Percentiles rank a stretch among this genome's conserved stretches.
Evolutionary conservation across 2,113 vertebrate genomes (phyloP).

Genomic region (Lathamus discolor): DNA sequence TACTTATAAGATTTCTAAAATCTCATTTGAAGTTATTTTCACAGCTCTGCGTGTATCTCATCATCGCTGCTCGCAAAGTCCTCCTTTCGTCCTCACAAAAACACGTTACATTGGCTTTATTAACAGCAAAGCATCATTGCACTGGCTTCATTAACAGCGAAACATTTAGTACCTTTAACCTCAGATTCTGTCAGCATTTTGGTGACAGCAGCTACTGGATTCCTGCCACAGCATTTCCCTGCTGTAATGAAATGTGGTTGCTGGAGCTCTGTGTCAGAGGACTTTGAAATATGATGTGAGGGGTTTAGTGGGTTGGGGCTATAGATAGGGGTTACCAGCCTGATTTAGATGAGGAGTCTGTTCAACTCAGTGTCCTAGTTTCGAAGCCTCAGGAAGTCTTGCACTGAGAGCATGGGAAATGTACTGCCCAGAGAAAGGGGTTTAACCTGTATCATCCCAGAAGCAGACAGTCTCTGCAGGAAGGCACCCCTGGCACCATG

Average conservation of each 20-base stretch:
- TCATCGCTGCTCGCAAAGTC: not conserved
- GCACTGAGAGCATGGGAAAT: not conserved
- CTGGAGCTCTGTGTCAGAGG: not conserved
- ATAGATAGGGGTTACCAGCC: not conserved
- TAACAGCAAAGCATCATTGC: not conserved
- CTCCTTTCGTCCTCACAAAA: not conserved
- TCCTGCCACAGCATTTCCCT: not conserved
- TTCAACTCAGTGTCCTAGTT: not conserved
- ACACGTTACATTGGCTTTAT: rapidly evolving
- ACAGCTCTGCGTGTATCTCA: not conserved
- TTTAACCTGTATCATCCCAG: rapidly evolving
- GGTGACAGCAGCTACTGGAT: not conserved
- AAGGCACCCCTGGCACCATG: not conserved
- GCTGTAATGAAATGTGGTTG: not conserved
- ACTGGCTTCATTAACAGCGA: not conserved
- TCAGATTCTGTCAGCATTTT: not conserved
- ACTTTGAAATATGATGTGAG: not conserved
- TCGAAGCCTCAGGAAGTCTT: not conserved
- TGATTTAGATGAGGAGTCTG: not conserved
- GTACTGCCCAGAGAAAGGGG: not conserved
- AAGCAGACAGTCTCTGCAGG: not conserved
- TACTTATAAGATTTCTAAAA: not conserved
- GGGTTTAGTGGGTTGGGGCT: not conserved
- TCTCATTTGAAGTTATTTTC: not conserved
- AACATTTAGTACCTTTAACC: not conserved